A percentile compares a stretch with the other conserved stretches of the same genome.
Conservation (phyloP, 2,888 invertebrate species). For the Camptogramma bilineatum region DNA sequence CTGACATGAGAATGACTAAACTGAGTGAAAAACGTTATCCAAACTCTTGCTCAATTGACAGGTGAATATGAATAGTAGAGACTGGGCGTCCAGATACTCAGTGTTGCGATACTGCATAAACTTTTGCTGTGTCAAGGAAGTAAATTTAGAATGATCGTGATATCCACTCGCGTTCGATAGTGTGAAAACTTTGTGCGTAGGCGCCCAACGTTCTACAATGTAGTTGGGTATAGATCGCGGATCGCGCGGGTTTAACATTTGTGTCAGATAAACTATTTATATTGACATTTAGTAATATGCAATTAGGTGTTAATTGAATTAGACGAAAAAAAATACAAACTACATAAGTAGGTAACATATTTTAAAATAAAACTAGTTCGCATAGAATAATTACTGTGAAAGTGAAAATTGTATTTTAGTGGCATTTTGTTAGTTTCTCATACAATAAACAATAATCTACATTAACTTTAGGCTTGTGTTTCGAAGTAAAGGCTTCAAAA, state of each 20-base stretch:
- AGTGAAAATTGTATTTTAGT: neutral
- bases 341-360: neutral
- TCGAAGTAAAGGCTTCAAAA: conserved; percentile 61
- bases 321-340: neutral
- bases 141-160: conserved; percentile 65
- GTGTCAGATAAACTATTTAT: neutral
- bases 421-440: neutral
- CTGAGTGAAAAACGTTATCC: neutral
- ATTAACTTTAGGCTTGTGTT: neutral
- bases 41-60: neutral
- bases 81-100: neutral
- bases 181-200: conserved; percentile 43
- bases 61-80: neutral
- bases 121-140: conserved; percentile 44
- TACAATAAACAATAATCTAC: neutral
- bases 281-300: conserved; percentile 1
- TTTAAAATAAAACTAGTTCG: neutral
- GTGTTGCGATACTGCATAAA: conserved; percentile 17
- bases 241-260: conserved; percentile 8
- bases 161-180: conserved; percentile 55
- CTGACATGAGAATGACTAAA: no score
- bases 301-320: neutral
- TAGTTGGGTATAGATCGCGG: conserved; percentile 17
- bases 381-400: neutral
- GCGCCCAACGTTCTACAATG: conserved; percentile 34